Conservation (phyloP, 2,888 invertebrate genomes). For the Idaea dimidiata region DNA sequence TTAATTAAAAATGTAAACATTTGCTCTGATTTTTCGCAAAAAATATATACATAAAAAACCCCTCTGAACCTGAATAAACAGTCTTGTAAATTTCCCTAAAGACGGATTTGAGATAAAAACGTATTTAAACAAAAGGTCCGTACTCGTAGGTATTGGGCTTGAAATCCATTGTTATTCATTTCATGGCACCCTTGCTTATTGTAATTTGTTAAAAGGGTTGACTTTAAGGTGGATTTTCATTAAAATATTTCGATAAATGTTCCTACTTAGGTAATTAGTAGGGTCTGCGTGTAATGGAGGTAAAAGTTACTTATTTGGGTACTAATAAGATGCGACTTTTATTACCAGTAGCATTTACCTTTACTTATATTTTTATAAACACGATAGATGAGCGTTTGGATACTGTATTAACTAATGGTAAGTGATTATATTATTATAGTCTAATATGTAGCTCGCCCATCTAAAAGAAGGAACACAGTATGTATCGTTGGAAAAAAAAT, state of each 20-base stretch:
- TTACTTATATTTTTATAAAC: too few species aligned
- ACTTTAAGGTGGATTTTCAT: conserved; percentile 10
- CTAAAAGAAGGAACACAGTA: too few species aligned
- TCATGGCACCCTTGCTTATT: conserved; percentile 17
- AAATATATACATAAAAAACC: neutral
- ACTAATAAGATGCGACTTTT: too few species aligned
- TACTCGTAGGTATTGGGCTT: neutral
- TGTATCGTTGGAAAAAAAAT: too few species aligned
- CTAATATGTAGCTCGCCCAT: too few species aligned
- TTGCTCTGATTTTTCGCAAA: neutral
- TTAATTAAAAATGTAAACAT: conserved; percentile 1
- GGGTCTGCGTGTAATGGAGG: neutral
- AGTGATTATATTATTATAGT: too few species aligned
- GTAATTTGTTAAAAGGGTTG: conserved; percentile 33
- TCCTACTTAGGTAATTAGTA: neutral
- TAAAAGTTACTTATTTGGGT: neutral
- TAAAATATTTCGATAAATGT: neutral
- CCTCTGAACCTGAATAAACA: neutral
- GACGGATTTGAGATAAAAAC: neutral
- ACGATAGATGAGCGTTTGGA: too few species aligned
- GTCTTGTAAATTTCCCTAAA: neutral
- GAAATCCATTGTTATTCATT: conserved; percentile 15
- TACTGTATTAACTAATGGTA: too few species aligned
- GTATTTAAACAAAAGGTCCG: neutral
- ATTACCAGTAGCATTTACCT: too few species aligned